Base-by-base conservation (phyloP, 2,888 invertebrate species). In the Zonitis immaculata region DNA sequence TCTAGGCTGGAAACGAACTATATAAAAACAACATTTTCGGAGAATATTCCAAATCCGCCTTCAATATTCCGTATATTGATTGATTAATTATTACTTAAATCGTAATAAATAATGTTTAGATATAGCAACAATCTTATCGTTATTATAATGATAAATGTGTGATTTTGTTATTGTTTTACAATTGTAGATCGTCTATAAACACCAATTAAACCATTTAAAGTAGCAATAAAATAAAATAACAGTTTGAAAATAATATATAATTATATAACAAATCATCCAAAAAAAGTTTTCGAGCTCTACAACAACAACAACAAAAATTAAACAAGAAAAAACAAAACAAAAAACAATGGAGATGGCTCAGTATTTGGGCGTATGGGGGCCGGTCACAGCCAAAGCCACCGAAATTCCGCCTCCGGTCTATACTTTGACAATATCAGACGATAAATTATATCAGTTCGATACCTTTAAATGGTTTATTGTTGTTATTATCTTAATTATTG, bases 401-500 rank as follows among this genome's bases (percentile, higher is more conserved):
- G 66, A 65, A 60, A 53, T 51, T 42, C 56, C 63, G 62, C 68
- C 67, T 63, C 58, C 51, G 62, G 72, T 58, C 52, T 51, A n/a
- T n/a, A 57, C 61, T 66, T 72, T 72, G 72, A 73, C 73, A 73
- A 72, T 71, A 71, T 70, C 69, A 61, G 60, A 61, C 71, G 64
- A 73, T 73, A 73, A 73, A 73, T 73, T 67, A 69, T 64, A 57
- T 52, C 55, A 56, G 59, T 60, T 57, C 60, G 66, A 60, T 61
- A 64, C 63, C 64, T 68, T 61, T 62, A 68, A 69, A 69, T 66
- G 67, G 67, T 70, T 69, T 70, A 70, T 71, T 73, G 66, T 68
- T 65, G 66, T 66, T 69, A 72, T 73, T 73, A 73, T 73, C 73
- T 73, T 73, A 73, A 73, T 73, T 72, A 70, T 68, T 70, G 67